Evolutionary conservation across 37 sponge, comb jelly and placozoan genomes (phyloP).

Genomic region (Agelas oroides): DNA sequence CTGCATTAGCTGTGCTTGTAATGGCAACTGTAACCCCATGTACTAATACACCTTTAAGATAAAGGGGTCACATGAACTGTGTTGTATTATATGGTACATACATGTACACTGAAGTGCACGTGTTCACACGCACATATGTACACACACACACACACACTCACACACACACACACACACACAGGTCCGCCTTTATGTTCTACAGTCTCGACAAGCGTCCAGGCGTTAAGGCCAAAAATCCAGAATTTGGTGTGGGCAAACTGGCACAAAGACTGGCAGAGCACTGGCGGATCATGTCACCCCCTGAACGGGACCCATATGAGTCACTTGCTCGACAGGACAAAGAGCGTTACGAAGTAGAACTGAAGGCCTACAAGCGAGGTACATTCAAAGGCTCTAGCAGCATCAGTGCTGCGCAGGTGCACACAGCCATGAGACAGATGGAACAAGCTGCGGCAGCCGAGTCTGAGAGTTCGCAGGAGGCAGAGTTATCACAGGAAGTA

Average conservation of each 20-base stretch:
- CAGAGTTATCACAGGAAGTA: too few species aligned
- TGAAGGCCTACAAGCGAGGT: constrained; percentile 74
- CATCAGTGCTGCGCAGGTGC: not conserved
- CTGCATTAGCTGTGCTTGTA: too few species aligned
- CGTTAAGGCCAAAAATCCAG: constrained; percentile 60
- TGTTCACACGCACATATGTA: constrained; percentile 16
- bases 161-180: constrained; percentile 36
- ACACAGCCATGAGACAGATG: not conserved
- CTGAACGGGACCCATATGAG: constrained; percentile 61
- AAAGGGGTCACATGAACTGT: too few species aligned
- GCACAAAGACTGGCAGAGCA: constrained; percentile 74
- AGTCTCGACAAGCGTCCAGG: constrained; percentile 75
- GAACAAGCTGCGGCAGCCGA: not conserved
- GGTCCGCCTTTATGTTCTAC: constrained; percentile 93
- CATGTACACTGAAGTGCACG: too few species aligned
- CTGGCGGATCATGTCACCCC: constrained; percentile 67
- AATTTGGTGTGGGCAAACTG: constrained; percentile 69
- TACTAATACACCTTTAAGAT: too few species aligned
- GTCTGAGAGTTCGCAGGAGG: too few species aligned
- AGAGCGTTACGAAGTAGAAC: constrained; percentile 76
- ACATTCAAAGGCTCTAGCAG: constrained; percentile 35
- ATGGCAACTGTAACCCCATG: too few species aligned
- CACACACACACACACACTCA: constrained; percentile 10
- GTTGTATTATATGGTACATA: too few species aligned
- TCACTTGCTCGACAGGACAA: constrained; percentile 78